Conservation (phyloP, 2,113 vertebrate species). For the Nicator chloris region DNA sequence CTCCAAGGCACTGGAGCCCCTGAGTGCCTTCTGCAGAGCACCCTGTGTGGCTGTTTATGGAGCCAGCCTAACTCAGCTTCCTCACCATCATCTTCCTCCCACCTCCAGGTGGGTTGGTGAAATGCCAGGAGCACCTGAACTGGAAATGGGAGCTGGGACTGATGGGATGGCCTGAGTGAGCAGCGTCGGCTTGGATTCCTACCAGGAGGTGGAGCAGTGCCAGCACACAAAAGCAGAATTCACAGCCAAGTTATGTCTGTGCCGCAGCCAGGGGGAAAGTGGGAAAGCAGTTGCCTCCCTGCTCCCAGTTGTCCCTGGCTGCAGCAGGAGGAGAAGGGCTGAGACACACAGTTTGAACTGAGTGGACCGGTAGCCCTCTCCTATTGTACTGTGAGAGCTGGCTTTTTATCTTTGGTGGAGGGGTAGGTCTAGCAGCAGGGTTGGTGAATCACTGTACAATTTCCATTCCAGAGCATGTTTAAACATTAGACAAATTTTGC, state of each 20-base stretch:
- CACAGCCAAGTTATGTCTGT: rapidly evolving
- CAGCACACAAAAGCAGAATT: not conserved
- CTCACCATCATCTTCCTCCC: not conserved
- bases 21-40: not conserved
- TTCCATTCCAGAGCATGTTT: not conserved
- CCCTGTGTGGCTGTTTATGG: not conserved
- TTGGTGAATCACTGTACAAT: not conserved
- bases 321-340: not conserved
- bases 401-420: not conserved
- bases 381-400: rapidly evolving
- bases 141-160: not conserved
- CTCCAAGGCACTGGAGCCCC: not conserved
- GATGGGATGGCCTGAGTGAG: not conserved
- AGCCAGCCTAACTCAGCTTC: not conserved
- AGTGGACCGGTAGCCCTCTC: not conserved
- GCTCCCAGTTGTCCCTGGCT: not conserved
- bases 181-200: not conserved
- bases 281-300: not conserved
- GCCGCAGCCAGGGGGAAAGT: not conserved
- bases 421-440: not conserved
- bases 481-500: not conserved
- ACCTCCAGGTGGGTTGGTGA: not conserved
- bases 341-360: not conserved
- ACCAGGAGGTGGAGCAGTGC: not conserved
- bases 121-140: not conserved